Evolutionary conservation across 2,888 invertebrate genomes (phyloP), one percentile per base, ranked within the genome.

Genomic region (Biston stratarius): DNA sequence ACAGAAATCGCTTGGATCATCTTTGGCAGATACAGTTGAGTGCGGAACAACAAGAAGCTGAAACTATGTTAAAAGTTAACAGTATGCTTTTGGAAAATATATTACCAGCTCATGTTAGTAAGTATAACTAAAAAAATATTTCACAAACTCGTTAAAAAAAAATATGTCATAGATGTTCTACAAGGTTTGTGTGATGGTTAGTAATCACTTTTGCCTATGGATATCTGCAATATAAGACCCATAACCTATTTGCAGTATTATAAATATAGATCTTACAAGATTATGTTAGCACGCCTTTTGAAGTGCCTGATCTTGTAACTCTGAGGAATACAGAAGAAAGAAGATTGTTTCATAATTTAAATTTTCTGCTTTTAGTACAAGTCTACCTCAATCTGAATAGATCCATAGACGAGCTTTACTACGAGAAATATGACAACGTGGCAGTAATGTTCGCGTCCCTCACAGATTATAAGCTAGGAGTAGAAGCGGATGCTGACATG

Each of bases 381-480:
- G 95, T 96, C 64, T 97, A 97, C 82, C 90, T 98, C 73, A 96
- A 97, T 75, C 92, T 96, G 69, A 95, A 95, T 70, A 95, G 96
- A 88, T 96, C 95, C 53, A 94, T 95, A 64, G 96, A 96, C 62
- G 97, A 97, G 74, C 94, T 98, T 5, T 99, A 99, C 85, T 97
- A 97, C 77, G 97, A 98, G 85, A 96, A 97, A 71, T 98, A 99
- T 83, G 96, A 96, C 62, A 96, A 96, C 77, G 98, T 98, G 0
- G 97, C 98, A 1, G 98, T 99, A 0, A 99, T 99, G 98, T 99
- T 99, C 89, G 99, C 99, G 0, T 97, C 98, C 0, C 95, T 99
- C 55, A 97, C 97, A 14, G 97, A 97, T 83, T 97, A 96, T 85
- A 96, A 96, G 78, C 81, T 95, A n/a, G 95, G 94, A n/a, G 92